Evolutionary conservation across 1,140 invertebrate species (phyloP), one percentile per base, ranked within the genome.

Genomic region (Vollenhovia emeryi): DNA sequence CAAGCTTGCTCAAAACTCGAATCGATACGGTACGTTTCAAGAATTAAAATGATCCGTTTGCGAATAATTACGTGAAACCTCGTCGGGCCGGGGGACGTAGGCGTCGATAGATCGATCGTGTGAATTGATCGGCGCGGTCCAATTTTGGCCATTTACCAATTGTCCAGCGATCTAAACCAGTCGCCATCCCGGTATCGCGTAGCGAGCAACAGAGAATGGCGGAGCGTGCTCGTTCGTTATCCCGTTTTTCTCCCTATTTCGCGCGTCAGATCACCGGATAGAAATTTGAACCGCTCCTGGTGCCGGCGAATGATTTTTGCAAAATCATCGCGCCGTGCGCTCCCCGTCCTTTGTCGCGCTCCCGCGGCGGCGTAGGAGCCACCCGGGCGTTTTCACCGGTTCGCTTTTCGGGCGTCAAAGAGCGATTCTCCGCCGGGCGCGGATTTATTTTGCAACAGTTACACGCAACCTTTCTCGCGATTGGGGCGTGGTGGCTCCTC

Each of bases 401-500:
- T 30, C 33, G 64, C 59, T 62, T 76, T 52, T 30, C 45, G 18
- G 18, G 50, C 64, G n/a, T 80, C 78, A 71, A 55, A 80, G 33
- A 80, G 75, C 60, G 43, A 66, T 68, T 50, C 60, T 79, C 60
- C 43, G 45, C 30, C n/a, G 52, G n/a, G 27, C 78, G 66, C 64
- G 78, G 64, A 80, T 80, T 80, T 71, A 80, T 80, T 80, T 71
- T 55, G 33, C 52, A 57, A 80, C n/a, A 80, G 78, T 71, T 71
- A 55, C 50, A 15, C 11, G 48, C 50, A 71, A 71, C 64, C 50
- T 73, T 57, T 36, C 52, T 71, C 24, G 60, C 75, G 50, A 59
- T 73, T 59, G 78, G 78, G 62, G 78, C 78, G 78, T 82, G 78
- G 78, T 82, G 24, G 62, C 76, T 52, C 27, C 66, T 59, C 78